Evolutionary conservation across 2,888 invertebrate genomes (phyloP).

Genomic region (Synanthedon vespiformis): DNA sequence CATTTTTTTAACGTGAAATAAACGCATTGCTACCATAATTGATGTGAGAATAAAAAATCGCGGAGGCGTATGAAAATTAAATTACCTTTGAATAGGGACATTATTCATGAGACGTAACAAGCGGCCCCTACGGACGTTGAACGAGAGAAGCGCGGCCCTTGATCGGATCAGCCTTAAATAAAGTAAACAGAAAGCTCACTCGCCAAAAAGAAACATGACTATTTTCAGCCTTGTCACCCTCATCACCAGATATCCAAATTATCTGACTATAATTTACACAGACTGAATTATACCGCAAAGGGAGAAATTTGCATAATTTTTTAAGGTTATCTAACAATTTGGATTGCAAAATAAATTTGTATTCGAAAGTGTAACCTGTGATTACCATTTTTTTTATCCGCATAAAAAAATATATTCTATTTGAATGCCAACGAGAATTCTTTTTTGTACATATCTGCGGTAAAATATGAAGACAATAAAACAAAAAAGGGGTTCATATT

Average conservation of each 20-base stretch:
- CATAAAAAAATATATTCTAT: background rate
- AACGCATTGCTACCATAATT: background rate
- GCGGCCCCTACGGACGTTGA: constrained; percentile 20
- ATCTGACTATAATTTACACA: background rate
- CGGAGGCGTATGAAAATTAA: constrained; percentile 17
- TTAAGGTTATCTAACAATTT: background rate
- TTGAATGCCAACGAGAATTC: background rate
- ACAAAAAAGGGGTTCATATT: constrained; percentile 1
- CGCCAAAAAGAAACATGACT: background rate
- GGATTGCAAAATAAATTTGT: background rate
- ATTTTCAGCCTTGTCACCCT: background rate
- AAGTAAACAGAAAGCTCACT: constrained; percentile 7
- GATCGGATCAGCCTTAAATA: constrained; percentile 20
- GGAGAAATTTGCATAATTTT: background rate
- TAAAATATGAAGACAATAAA: background rate
- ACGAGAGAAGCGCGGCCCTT: constrained; percentile 20
- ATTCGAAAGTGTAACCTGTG: background rate
- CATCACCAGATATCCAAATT: background rate
- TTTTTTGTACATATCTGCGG: background rate
- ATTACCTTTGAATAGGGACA: constrained; percentile 22
- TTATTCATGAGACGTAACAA: constrained; percentile 36
- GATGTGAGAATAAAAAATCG: constrained; percentile 6
- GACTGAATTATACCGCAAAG: background rate
- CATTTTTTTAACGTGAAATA: background rate
- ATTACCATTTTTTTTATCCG: background rate